Evolutionary conservation across 2,113 vertebrate species (phyloP).

Genomic region (Arenaria interpres): DNA sequence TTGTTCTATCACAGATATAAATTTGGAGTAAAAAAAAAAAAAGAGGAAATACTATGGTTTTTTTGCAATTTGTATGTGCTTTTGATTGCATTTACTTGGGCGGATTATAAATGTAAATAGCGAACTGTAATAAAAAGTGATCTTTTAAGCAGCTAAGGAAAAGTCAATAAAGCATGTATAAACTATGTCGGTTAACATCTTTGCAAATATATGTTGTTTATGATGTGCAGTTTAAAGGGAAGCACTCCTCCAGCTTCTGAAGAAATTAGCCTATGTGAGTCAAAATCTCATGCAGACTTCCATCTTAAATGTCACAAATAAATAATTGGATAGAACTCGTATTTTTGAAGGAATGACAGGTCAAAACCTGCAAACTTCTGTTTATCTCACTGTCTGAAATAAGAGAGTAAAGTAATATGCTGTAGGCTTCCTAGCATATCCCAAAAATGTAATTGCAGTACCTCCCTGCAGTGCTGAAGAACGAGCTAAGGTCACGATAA

Average conservation of each 20-base stretch:
- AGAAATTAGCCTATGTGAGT: background rate
- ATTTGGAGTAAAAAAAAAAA: background rate
- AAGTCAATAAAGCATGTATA: background rate
- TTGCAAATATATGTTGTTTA: background rate
- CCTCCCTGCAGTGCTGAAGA: background rate
- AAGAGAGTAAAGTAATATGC: background rate
- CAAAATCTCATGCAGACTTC: background rate
- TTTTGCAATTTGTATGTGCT: background rate
- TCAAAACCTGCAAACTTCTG: background rate
- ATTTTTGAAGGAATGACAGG: background rate
- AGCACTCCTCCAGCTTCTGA: background rate
- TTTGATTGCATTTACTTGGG: background rate
- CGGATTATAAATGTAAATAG: background rate
- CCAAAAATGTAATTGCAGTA: background rate
- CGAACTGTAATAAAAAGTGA: background rate
- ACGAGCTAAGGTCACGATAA: background rate
- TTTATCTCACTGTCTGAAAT: background rate
- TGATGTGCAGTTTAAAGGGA: background rate
- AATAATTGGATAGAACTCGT: background rate
- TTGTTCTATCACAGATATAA: background rate
- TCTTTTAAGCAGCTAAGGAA: background rate
- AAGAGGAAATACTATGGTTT: background rate
- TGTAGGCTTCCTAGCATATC: background rate
- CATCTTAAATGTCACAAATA: background rate
- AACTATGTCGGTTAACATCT: background rate